Evolutionary conservation across 2,797 vertebrate genomes (phyloP), one percentile per base, ranked within the genome.

Genomic region (Acomys russatus): DNA sequence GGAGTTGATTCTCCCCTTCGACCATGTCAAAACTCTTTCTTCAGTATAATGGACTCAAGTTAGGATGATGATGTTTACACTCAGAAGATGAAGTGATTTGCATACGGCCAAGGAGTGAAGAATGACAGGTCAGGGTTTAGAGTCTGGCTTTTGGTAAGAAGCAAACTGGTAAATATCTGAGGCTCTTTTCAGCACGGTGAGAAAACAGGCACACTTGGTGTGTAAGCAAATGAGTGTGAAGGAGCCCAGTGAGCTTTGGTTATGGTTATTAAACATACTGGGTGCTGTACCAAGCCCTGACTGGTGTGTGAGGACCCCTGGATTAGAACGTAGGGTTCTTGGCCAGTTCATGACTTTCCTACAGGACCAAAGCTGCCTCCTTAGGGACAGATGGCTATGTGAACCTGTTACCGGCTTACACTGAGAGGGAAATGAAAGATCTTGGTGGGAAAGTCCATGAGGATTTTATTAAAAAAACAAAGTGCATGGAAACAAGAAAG

Each of bases 401-500:
- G 59, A 25, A 20, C 28, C 66, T 59, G 7, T 63, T 82, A 73
- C 54, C 92, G 78, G 76, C 71, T 94, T 84, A 66, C 30, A 7
- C 49, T 64, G 25, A 88, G 12, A 9, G 28, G 61, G 90, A 92
- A 80, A 54, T 66, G 44, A n/a, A 83, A 78, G 59, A 84, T 80
- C 33, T 6, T 79, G 79, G 49, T 35, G 79, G 54, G 64, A 71
- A 88, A 85, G 70, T 33, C 3, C 56, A n/a, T 33, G 70, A 88
- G 22, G 12, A 54, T 90, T 96, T 86, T 89, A 74, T 66, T n/a
- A n/a, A 44, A 71, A 88, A 85, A 90, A 89, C 33, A 88, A 94
- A 80, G 33, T 15, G 17, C 5, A 18, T 35, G 10, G 30, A 78
- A 92, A 38, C 25, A 83, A 68, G 80, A 59, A 79, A 44, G 44